Evolutionary conservation across 2,113 vertebrate species (phyloP), one percentile per base, ranked within the genome.

Genomic region (Heterotis niloticus): DNA sequence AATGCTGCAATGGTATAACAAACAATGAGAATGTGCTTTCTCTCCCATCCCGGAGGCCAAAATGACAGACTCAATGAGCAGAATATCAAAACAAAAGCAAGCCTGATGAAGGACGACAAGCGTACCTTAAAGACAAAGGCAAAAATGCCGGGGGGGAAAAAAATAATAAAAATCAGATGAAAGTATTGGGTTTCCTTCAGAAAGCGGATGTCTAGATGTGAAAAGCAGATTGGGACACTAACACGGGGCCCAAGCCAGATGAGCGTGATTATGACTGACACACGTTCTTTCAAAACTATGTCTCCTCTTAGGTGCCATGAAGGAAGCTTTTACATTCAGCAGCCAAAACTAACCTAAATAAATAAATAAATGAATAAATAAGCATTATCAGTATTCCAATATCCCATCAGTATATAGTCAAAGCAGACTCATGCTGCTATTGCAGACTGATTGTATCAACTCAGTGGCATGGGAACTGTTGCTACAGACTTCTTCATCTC

Each of bases 21-120:
- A 78, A 79, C 59, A 65, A 60, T 28, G 56, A 16, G 17, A 78
- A 67, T 56, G 44, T 71, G 79, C 9, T 78, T 70, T 81, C 83
- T 26, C 68, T 79, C 65, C 34, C 57, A 77, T 54, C 75, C 82
- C 82, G 77, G 79, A 71, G 54, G 76, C 77, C 51, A 54, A 77
- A 77, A 51, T 75, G 78, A 68, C 79, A 75, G 76, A 74, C 52
- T 59, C 77, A 79, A 65, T 80, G 84, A 87, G 86, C 81, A 79
- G 64, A 66, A 78, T 82, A 79, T 85, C 79, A 87, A 86, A 90
- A 91, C 88, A 92, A 91, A 90, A 82, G 82, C 80, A 79, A 80
- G 10, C 77, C 83, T 85, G 85, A 83, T 88, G 88, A 90, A 80
- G 80, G 84, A 89, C 85, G 85, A 82, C 76, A 83, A 76, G 83